Base-by-base conservation (phyloP, 2,797 vertebrate genomes). In the Acrocephalus scirpaceus region DNA sequence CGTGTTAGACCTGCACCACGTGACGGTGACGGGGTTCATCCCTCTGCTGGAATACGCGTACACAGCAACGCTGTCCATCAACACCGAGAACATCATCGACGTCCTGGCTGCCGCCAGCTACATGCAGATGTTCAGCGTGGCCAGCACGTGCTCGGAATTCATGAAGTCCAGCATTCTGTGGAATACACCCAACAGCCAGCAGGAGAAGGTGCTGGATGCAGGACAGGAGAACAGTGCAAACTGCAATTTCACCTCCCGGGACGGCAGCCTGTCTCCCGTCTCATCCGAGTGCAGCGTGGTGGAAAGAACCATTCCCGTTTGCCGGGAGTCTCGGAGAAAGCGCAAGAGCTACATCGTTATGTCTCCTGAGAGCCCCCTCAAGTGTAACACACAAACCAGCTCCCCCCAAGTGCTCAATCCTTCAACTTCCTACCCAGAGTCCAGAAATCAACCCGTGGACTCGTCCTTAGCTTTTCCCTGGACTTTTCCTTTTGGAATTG, bases 101-200 rank as follows among this genome's bases (percentile, higher is more conserved):
- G 99, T 99, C 47, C 97, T 99, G 86, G 99, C 99, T 1, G 99
- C 99, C 7, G 99, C 99, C 53, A 99, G 99, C 95, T 99, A 99
- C 96, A 99, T 99, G 98, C 98, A 99, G 94, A 99, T 99, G 99
- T 99, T 99, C 88, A 98, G 99, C 4, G 99, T 99, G 88, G 99
- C 99, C 13, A 99, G 99, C 95, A 99, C 99, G 0, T 99, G 99
- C 97, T 99, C 99, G 0, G 99, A 99, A 77, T 99, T 99, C 97
- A 99, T 99, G 99, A 99, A 99, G 96, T 99, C 99, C 69, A 99
- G 99, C 92, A 99, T 99, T 95, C 97, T 99, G 48, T 99, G 99
- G 99, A 98, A 99, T 70, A 98, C 98, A 0, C 98, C 98, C 10
- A 98, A 95, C 95, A 98, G 93, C 95, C 96, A 98, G 29, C 97